phyloP scores from a whole-genome alignment of 2,888 invertebrate species.

The Monopis laevigella region DNA sequence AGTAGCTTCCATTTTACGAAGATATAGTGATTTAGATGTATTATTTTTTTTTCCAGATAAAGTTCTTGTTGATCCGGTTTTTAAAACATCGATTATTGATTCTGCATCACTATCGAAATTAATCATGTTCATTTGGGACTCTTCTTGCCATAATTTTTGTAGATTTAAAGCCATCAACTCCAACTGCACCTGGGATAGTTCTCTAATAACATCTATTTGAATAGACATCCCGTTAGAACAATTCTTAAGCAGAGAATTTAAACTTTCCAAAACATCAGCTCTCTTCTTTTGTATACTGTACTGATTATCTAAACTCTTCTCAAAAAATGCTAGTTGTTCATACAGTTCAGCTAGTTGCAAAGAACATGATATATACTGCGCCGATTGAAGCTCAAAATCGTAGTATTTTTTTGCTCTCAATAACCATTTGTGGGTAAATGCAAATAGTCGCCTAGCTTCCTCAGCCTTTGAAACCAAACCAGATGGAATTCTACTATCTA shows the following conservation, averaged over 20 bases:
- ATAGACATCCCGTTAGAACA: slow-evolving; percentile 59
- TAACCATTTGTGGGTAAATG: slow-evolving; percentile 68
- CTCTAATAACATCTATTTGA: slow-evolving; percentile 65
- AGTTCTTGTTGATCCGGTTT: slow-evolving; percentile 48
- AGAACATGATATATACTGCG: slow-evolving; percentile 68
- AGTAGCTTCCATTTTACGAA: slow-evolving; percentile 56
- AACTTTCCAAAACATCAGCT: slow-evolving; percentile 66
- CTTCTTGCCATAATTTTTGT: slow-evolving; percentile 62
- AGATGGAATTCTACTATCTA: slow-evolving; percentile 40
- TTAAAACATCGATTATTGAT: slow-evolving; percentile 48
- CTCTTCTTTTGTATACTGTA: slow-evolving; percentile 69
- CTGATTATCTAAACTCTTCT: slow-evolving; percentile 70
- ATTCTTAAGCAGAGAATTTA: slow-evolving; percentile 61
- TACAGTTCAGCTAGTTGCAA: slow-evolving; percentile 72
- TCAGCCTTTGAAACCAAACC: slow-evolving; percentile 36
- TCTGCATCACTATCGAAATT: slow-evolving; percentile 45
- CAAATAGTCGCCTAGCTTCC: slow-evolving; percentile 62
- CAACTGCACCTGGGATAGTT: slow-evolving; percentile 70
- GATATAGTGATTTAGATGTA: slow-evolving; percentile 44
- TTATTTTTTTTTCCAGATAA: slow-evolving; percentile 47
- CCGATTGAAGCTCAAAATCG: slow-evolving; percentile 65
- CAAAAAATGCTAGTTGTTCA: slow-evolving; percentile 76
- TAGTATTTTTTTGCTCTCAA: slow-evolving; percentile 67
- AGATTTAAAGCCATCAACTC: slow-evolving; percentile 71
- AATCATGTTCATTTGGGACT: slow-evolving; percentile 50